Conservation (phyloP, 1,140 invertebrate genomes). For the Rhizoglyphus robini region DNA sequence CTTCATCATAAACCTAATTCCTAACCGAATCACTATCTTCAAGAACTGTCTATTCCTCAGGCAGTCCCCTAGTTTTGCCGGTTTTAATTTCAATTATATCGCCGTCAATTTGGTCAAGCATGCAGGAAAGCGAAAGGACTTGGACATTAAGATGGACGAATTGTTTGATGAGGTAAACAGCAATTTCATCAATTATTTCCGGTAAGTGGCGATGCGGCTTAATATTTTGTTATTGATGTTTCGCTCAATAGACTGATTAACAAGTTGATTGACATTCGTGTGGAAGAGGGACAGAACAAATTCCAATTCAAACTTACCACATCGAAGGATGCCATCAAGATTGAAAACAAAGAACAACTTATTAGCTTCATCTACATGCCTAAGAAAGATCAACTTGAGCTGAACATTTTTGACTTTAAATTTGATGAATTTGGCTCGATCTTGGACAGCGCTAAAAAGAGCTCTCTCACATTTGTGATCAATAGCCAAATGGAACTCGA, state of each 20-base stretch:
- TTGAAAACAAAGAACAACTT: constrained; percentile 12
- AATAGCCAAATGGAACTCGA: constrained; percentile 19
- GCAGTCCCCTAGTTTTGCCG: constrained; percentile 20
- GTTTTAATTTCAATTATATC: constrained; percentile 18
- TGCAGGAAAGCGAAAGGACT: constrained; percentile 14
- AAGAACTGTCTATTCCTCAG: constrained; percentile 19
- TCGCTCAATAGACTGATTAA: not conserved
- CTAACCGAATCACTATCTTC: constrained; percentile 22
- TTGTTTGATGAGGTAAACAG: constrained; percentile 4
- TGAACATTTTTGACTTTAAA: constrained; percentile 17
- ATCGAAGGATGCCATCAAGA: constrained; percentile 4
- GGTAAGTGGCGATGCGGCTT: not conserved
- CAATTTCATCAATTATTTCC: constrained; percentile 22
- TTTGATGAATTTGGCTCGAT: not conserved
- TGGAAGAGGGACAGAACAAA: not conserved
- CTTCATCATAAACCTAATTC: constrained; percentile 21
- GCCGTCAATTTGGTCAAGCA: constrained; percentile 19
- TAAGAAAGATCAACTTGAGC: constrained; percentile 14
- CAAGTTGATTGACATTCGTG: constrained; percentile 17
- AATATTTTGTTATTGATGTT: not conserved
- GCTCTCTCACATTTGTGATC: constrained; percentile 15
- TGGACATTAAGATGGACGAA: constrained; percentile 8
- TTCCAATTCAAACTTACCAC: not conserved
- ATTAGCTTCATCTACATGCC: constrained; percentile 3
- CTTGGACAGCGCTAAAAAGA: not conserved